Evolutionary conservation across 2,888 invertebrate species (phyloP).

Genomic region (Pilophorus perplexus): DNA sequence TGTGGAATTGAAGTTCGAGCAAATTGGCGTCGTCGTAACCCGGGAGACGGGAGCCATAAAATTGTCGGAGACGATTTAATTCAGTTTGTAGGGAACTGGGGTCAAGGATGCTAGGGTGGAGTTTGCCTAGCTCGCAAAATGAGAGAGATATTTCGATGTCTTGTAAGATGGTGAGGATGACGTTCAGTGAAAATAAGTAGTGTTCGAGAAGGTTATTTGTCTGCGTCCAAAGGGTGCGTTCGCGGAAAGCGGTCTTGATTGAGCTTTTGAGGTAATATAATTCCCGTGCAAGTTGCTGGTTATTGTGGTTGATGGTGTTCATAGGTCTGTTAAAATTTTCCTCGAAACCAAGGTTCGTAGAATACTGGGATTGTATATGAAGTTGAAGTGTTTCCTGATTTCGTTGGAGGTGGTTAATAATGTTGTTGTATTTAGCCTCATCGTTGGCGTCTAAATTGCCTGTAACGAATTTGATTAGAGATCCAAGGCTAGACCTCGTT

Average conservation of each 20-base stretch:
- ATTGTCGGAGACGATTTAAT: neutral
- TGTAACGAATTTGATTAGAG: neutral
- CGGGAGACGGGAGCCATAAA: neutral
- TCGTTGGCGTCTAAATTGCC: too few relatives aligned
- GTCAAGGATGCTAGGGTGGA: conserved; percentile 9
- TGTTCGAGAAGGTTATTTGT: neutral
- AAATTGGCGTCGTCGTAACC: neutral
- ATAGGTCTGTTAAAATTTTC: neutral
- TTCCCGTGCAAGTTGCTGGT: neutral
- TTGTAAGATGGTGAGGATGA: neutral
- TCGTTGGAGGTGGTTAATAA: neutral
- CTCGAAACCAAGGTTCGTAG: too few relatives aligned
- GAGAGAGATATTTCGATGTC: neutral
- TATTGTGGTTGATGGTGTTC: too few relatives aligned
- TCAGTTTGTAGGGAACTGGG: too few relatives aligned
- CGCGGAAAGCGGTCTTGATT: too few relatives aligned
- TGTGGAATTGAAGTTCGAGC: neutral
- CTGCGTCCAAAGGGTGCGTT: too few relatives aligned
- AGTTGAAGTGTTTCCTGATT: neutral
- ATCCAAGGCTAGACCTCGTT: neutral
- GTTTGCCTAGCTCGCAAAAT: neutral
- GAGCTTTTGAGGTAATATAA: neutral
- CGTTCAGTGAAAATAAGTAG: neutral
- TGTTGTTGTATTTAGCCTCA: neutral
- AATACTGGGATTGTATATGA: neutral